Conservation (phyloP, 2,797 vertebrate species). For the Echeneis naucrates region DNA sequence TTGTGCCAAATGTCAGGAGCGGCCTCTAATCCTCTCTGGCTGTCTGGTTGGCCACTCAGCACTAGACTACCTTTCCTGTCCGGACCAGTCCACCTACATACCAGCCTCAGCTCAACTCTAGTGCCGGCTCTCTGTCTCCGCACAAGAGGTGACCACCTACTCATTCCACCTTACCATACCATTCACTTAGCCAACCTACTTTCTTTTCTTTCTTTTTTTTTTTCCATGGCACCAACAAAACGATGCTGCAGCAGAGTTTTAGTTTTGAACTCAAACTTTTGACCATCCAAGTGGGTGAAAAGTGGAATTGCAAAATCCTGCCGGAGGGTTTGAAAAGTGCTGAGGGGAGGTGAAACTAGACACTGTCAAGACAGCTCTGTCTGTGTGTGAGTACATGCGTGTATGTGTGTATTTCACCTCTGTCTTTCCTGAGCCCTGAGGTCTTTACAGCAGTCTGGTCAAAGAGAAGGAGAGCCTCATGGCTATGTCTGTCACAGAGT, state of each 20-base stretch:
- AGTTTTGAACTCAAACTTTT: conserved; percentile 69
- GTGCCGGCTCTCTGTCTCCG: conserved; percentile 27
- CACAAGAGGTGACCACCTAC: conserved; percentile 37
- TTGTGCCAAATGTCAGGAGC: conserved; percentile 80
- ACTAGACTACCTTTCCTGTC: conserved; percentile 55
- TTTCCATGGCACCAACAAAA: conserved; percentile 44
- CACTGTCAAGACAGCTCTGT: conserved; percentile 75
- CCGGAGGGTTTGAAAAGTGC: conserved; percentile 79
- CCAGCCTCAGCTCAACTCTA: conserved; percentile 36
- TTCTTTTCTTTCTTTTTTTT: conserved; percentile 1
- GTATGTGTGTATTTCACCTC: conserved; percentile 57
- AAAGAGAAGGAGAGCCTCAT: conserved; percentile 72
- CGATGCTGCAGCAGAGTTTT: conserved; percentile 59
- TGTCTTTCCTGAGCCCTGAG: conserved; percentile 71
- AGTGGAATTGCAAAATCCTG: conserved; percentile 75
- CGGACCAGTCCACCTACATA: conserved; percentile 60
- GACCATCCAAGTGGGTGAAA: conserved; percentile 67
- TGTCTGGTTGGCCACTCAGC: conserved; percentile 63
- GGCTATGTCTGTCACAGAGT: conserved; percentile 73
- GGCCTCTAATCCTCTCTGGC: conserved; percentile 76
- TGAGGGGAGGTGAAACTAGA: conserved; percentile 80
- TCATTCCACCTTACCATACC: conserved; percentile 26
- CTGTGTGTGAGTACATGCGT: conserved; percentile 26
- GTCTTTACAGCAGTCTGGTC: conserved; percentile 72
- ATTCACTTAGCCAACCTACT: conserved; percentile 4